Conservation (phyloP, 2,113 vertebrate genomes). For the Lethenteron reissneri region DNA sequence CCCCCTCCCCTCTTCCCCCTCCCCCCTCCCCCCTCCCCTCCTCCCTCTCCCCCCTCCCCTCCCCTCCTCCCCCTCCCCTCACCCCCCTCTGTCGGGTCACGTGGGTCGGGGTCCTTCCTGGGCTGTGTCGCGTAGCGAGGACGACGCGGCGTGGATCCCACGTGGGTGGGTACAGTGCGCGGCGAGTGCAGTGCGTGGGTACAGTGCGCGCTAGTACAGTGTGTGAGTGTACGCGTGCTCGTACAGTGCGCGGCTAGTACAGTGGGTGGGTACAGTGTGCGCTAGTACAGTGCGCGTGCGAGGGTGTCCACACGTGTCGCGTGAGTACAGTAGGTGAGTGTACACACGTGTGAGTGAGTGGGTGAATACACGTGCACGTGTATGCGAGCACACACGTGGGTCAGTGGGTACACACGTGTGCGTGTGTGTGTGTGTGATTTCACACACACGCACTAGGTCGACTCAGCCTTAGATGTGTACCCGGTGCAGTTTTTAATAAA, state of each 20-base stretch:
- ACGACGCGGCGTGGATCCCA: no score
- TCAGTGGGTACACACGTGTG: not conserved
- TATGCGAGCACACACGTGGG: not conserved
- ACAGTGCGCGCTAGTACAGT: not conserved
- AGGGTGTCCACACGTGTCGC: not conserved
- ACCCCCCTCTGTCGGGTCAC: no score
- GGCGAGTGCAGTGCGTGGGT: no score
- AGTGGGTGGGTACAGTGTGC: no score
- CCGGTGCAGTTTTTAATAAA: no score
- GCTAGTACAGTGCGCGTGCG: not conserved
- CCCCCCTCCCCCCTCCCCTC: not conserved
- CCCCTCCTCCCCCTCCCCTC: not conserved
- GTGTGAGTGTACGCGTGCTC: not conserved
- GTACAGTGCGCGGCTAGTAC: no score
- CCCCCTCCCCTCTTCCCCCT: not conserved
- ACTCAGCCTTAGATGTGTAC: no score
- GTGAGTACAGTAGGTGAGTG: not conserved
- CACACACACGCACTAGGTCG: not conserved
- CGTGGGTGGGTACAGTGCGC: no score
- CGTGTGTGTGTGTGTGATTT: not conserved
- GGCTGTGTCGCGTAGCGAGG: no score
- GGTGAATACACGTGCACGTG: not conserved
- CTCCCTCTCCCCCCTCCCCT: not conserved
- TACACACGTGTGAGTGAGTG: not conserved
- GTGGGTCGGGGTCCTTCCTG: no score